These are phyloP conservation scores for Schrankia costaestrigalis DNA, from an alignment of 2,888 invertebrate genomes.

Conservation along the genomic window DNA sequence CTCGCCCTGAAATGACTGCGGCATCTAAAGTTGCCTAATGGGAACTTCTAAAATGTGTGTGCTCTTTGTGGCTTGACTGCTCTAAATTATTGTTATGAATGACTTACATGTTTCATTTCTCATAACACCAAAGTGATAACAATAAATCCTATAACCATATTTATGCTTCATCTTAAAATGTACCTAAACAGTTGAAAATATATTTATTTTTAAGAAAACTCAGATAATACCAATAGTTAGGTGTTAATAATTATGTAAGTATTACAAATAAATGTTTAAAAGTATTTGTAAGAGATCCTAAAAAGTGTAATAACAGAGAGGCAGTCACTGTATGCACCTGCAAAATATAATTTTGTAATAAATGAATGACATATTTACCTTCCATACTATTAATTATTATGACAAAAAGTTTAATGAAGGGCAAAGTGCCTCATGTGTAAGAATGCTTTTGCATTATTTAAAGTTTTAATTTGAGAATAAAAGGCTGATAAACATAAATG, in stretches of 20 bases:
- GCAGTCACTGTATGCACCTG: conserved; percentile 69
- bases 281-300: conserved; percentile 11
- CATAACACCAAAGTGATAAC: conserved; percentile 25
- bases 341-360: conserved; percentile 71
- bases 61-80: conserved; percentile 19
- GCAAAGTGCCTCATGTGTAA: conserved; percentile 7
- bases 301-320: conserved; percentile 28
- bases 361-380: conserved; percentile 42
- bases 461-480: no score
- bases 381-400: conserved; percentile 3
- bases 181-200: conserved; percentile 28
- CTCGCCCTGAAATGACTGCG: conserved; percentile 74
- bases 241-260: conserved; percentile 21
- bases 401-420: conserved; percentile 2
- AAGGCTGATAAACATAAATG: conserved; percentile 24
- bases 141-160: conserved; percentile 21
- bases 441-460: conserved; percentile 1
- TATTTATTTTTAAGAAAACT: conserved; percentile 15
- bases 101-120: conserved; percentile 29
- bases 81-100: conserved; percentile 27
- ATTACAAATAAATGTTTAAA: no score
- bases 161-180: conserved; percentile 25
- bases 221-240: conserved; percentile 24
- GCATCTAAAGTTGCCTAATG: conserved; percentile 57
- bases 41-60: conserved; percentile 47